Evolutionary conservation across 2,797 vertebrate genomes (phyloP), one percentile per base, ranked within the genome.

Genomic region (Perodicticus potto): DNA sequence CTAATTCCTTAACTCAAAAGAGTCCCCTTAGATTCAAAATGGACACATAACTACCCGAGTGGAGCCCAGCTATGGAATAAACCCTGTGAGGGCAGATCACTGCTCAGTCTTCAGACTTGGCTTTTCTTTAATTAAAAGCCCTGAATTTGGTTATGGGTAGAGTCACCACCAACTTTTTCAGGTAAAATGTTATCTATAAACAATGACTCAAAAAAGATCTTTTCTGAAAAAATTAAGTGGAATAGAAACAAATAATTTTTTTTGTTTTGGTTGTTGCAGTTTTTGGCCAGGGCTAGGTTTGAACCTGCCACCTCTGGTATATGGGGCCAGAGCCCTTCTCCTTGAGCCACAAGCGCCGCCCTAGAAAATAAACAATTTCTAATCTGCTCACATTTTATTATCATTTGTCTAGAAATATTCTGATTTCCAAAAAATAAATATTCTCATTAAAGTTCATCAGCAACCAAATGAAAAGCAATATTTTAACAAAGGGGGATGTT

Each of bases 341-440:
- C 49, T 53, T 16, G 49, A 53, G 49, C 49, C 14, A 53, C 14
- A 53, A 14, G 49, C 4, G 49, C 49, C 14, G 14, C 49, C 49
- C 49, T 10, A 63, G 49, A 76, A 76, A 78, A 59, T 53, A 34
- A 77, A 37, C 14, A 74, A 69, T 93, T 90, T 74, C 83, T 78
- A 83, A 88, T 6, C 11, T 77, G 40, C n/a, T 93, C 45, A 82
- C 57, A 61, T 86, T 93, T 83, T 86, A 89, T 17, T 57, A 92
- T 81, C 25, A 72, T 61, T 69, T 86, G 53, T 65, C 37, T 84
- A 4, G 13, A 89, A 67, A 91, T 67, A 40, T 84, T 45, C 13
- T 76, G 43, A 78, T 37, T 69, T 95, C 85, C 49, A 76, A 16
- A 34, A 91, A 53, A 72, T 34, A 89, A 76, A 74, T 29, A 87